Conservation (phyloP, 2,888 invertebrate species). For the Dasysyrphus albostriatus region DNA sequence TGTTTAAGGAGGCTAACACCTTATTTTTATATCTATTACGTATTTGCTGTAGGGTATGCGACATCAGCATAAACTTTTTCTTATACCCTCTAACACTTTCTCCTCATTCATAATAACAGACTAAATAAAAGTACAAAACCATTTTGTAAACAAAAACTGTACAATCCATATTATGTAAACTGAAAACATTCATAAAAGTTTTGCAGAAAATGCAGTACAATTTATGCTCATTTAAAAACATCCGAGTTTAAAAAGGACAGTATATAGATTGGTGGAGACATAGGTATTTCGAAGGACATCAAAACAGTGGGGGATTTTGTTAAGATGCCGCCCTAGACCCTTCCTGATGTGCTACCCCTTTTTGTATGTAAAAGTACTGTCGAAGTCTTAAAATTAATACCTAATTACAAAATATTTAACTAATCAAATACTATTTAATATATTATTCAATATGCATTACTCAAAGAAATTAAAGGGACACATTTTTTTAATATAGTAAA, state of each 20-base stretch:
- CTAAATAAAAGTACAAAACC: neutral
- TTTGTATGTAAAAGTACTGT: no score
- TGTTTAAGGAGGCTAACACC: neutral
- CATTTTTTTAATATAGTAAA: no score
- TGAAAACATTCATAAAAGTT: conserved; percentile 8
- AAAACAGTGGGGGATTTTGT: no score
- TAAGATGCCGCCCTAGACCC: no score
- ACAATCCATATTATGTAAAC: neutral
- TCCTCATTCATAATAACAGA: neutral
- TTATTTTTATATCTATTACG: neutral
- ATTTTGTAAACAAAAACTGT: neutral
- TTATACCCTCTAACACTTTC: conserved; percentile 2
- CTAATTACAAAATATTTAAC: no score
- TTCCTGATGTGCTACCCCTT: no score
- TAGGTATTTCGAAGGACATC: neutral
- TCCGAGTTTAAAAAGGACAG: neutral
- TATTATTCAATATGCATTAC: no score
- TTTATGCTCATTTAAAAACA: conserved; percentile 2
- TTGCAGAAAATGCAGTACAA: conserved; percentile 1
- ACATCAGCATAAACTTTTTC: conserved; percentile 1
- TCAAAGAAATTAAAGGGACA: no score
- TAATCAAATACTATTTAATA: no score
- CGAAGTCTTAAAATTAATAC: no score
- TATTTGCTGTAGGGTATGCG: conserved; percentile 26
- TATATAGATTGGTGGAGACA: no score